Base-by-base conservation (phyloP, 2,113 vertebrate species). In the Syngnathoides biaculeatus region DNA sequence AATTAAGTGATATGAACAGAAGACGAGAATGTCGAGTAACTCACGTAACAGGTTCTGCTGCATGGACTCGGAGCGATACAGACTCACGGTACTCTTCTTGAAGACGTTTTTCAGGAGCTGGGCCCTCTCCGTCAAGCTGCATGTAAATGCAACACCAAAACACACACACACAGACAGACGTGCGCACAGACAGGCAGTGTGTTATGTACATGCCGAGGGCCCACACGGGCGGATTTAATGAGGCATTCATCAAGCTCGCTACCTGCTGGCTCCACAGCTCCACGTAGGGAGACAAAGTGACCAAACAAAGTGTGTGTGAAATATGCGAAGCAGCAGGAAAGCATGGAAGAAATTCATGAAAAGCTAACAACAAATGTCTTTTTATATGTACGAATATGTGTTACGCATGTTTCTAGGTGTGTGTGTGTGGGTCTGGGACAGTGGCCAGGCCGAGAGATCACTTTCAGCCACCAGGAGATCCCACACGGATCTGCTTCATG, bases 81-180 rank as follows among this genome's bases (percentile, higher is more conserved):
- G 80, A 74, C 93, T 96, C 89, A 95, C 92, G 0, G 95, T 96
- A 81, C 95, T 98, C 93, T 98, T 99, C 94, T 97, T 98, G 83
- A 99, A 99, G 82, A 98, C 96, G 45, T 98, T 99, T 92, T 99
- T 99, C 88, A 99, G 93, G 20, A 99, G 92, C 26, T 98, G 96
- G 8, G 97, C 97, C 83, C 94, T 92, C 91, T 99, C 97, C 0
- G 94, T 98, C 91, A 99, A 92, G 89, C 97, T 90, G 45, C 60
- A 77, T 64, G 73, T 70, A 83, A 64, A 80, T 14, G 30, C 26
- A 45, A 73, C 38, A 81, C 58, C 77, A 50, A 68, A 74, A 78
- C 60, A 72, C 70, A 66, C 47, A 71, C 68, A 69, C 40, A 67
- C 35, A 68, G 35, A 71, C 30, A 72, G 42, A 82, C 17, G 76